phyloP scores from a whole-genome alignment of 2,797 vertebrate genomes.

The Phrynocephalus forsythii region DNA sequence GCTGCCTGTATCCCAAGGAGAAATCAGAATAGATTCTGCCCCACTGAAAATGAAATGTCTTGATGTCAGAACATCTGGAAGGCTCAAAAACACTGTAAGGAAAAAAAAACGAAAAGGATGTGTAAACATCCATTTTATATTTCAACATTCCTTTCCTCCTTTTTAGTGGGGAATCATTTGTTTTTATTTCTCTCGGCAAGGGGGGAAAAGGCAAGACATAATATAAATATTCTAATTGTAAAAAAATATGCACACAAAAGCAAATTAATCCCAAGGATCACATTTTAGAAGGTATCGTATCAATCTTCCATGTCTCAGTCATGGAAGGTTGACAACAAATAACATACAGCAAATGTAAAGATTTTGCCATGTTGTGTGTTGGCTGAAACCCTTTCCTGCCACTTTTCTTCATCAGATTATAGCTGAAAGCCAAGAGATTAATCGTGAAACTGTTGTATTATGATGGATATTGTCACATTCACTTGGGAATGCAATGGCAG shows the following conservation, averaged over 20 bases:
- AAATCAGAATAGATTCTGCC: constrained; percentile 24
- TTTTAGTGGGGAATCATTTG: not conserved
- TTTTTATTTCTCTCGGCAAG: constrained; percentile 10
- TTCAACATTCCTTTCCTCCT: constrained; percentile 39
- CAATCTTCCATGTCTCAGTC: not conserved
- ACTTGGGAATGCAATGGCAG: constrained; percentile 12
- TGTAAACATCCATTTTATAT: constrained; percentile 20
- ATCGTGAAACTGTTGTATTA: constrained; percentile 8
- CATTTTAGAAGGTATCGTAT: not conserved
- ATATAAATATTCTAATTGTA: constrained; percentile 1
- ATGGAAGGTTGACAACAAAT: constrained; percentile 1
- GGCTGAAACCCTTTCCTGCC: not conserved
- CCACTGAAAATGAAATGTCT: constrained; percentile 35
- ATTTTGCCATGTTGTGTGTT: rapidly evolving
- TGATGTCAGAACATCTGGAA: constrained; percentile 40
- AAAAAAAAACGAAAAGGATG: not conserved
- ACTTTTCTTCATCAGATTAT: not conserved
- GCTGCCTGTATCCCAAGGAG: constrained; percentile 34
- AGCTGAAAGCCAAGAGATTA: rapidly evolving
- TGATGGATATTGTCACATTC: not conserved
- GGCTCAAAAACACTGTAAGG: constrained; percentile 30
- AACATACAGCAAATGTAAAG: not conserved
- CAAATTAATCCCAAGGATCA: constrained; percentile 12
- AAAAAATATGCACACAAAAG: not conserved
- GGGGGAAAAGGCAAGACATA: constrained; percentile 51